phyloP scores from a whole-genome alignment of 1,140 invertebrate species.

The Leptinotarsa lineolata region DNA sequence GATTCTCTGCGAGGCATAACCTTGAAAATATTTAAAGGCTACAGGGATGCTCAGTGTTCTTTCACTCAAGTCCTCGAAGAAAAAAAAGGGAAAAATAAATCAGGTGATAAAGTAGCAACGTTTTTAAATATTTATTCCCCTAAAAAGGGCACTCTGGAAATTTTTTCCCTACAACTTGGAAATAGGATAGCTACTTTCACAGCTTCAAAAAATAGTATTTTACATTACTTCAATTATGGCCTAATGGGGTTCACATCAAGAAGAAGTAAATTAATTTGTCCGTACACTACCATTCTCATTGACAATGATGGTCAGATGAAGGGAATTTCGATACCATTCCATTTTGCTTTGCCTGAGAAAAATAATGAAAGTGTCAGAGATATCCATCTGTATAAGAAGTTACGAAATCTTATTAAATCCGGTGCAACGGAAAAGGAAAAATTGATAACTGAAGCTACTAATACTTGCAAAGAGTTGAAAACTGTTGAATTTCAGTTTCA shows the following conservation, averaged over 20 bases:
- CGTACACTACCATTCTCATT: constrained; percentile 77
- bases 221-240: constrained; percentile 79
- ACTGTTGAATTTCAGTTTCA: constrained; percentile 75
- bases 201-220: constrained; percentile 79
- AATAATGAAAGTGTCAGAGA: constrained; percentile 85
- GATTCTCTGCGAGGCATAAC: constrained; percentile 80
- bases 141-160: constrained; percentile 81
- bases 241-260: constrained; percentile 68
- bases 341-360: constrained; percentile 83
- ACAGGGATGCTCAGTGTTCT: constrained; percentile 88
- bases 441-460: constrained; percentile 59
- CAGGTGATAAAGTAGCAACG: constrained; percentile 61
- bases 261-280: constrained; percentile 57
- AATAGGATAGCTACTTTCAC: constrained; percentile 87
- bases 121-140: constrained; percentile 88
- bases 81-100: constrained; percentile 55
- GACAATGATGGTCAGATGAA: constrained; percentile 81
- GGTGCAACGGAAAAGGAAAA: constrained; percentile 61
- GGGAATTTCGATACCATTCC: constrained; percentile 86
- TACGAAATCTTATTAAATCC: constrained; percentile 70
- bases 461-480: constrained; percentile 69
- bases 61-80: constrained; percentile 81
- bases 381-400: constrained; percentile 80
- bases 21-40: constrained; percentile 91
- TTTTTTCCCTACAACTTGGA: constrained; percentile 85